Evolutionary conservation across 2,113 vertebrate species (phyloP), one percentile per base, ranked within the genome.

Genomic region (Burhinus oedicnemus): DNA sequence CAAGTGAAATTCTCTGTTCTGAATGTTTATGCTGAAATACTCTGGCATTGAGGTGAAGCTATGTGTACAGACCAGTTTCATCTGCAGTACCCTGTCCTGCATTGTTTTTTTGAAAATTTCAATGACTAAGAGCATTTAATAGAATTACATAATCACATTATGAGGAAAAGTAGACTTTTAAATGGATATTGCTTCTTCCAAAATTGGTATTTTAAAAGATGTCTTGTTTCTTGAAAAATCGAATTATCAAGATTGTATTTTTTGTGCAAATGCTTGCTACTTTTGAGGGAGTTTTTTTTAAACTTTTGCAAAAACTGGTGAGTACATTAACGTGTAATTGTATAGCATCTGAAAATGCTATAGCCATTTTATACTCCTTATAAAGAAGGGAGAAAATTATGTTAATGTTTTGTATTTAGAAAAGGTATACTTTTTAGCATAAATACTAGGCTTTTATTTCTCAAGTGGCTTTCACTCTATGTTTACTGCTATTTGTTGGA

Each of bases 71-170:
- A 83, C 66, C 36, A 83, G 60, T 61, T 77, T 75, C 40, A 47
- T 85, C 76, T 60, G 61, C 91, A 87, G 47, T 89, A 62, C 51
- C 27, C 52, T 71, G 19, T 61, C 57, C 40, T 12, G 5, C 17
- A 6, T 72, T 77, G 5, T 54, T 83, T 64, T 72, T 54, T 27
- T 4, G 4, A 74, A 49, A 55, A 47, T 5, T 62, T 60, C 44
- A 61, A 2, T 75, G 52, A 72, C 77, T 94, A 71, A 95, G 66
- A 93, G 16, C 49, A 69, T 89, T 91, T 90, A 84, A 85, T 91
- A 29, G 44, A 83, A 87, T 96, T 95, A 84, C 27, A 68, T 92
- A 89, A 96, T 82, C 5, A 2, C 47, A 62, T 96, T 89, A 91
- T 64, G 36, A 91, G 49, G 60, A 90, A 92, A 92, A 83, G 40